Evolutionary conservation across 2,797 vertebrate species (phyloP), one percentile per base, ranked within the genome.

Genomic region (Tenualosa thibaudeaui): DNA sequence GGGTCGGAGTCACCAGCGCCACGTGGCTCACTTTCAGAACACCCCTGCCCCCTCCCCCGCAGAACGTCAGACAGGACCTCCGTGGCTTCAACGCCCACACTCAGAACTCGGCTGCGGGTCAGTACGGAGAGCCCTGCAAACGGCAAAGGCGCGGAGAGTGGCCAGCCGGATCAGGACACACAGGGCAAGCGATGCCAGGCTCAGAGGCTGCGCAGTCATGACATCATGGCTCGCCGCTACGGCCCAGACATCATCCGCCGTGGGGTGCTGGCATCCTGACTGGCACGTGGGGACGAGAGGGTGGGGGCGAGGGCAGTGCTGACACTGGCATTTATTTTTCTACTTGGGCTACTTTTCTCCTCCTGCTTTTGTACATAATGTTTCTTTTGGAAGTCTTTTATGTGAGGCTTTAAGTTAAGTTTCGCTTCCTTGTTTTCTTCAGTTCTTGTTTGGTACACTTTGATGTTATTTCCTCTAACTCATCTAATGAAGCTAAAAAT

Each of bases 181-280:
- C 86, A 94, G 0, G 94, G 93, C 0, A 96, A 95, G 40, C 0
- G 96, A 96, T 13, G 95, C 91, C 0, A 96, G 96, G 60, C 91
- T 95, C 84, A 95, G 93, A 0, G 97, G 95, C 88, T 97, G 86
- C 93, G 95, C 2, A 95, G 97, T 10, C 95, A 93, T 89, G 89
- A 95, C 83, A 87, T 95, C 0, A 96, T 98, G 19, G 90, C 90
- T 81, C 95, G 96, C 75, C 96, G 97, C 90, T 96, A 96, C 81
- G 94, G 94, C 19, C 95, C 97, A 0, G 96, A 98, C 91, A 96
- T 98, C 87, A 97, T 99, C 87, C 96, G 96, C 50, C 96, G 96
- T 0, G 97, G 97, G 85, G 98, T 99, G 88, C 90, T 99, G 89
- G 98, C 98, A 3, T 99, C 98, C 84, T 99, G 97, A 99, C 83